Base-by-base conservation (phyloP, 2,888 invertebrate species). In the Drosophila recens region DNA sequence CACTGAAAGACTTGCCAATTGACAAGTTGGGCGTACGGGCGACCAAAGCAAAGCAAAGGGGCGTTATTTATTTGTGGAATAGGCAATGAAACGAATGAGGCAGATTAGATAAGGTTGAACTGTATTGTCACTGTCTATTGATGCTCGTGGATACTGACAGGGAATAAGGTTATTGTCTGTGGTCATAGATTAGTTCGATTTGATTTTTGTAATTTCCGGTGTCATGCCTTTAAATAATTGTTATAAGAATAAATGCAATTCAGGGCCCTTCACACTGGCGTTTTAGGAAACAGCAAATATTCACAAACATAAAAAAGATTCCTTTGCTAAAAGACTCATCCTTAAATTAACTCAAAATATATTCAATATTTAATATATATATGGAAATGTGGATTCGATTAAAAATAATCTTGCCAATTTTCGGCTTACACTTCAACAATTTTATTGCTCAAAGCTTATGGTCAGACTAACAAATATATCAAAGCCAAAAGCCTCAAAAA, bases 381-480 rank as follows among this genome's bases (percentile, higher is more conserved):
- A 34, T 43, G 17, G 27, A 17, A 53, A 36, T 45, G 17, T 6
- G 23, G 6, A 36, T 46, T 46, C 36, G 11, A 53, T 45, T 62
- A 45, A 17, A 34, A 23, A 36, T 46, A 48, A 38, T 58, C 49
- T 61, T 57, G 67, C 45, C 85, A 82, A 87, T 80, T 82, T 72
- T 62, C 67, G 63, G 75, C 71, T 87, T 61, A 78, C 78, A 71
- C 66, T 64, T 67, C 70, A 45, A 63, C 71, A 79, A 80, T 79
- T 85, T 80, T 81, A 82, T 87, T 73, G 71, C 69, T 54, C 61
- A 72, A 59, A 74, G 82, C 82, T 82, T 82, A 80, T 85, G 87
- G 87, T 75, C 74, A 68, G 68, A 70, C 74, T 80, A 79, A 85
- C 82, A 84, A 82, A 84, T 82, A 84, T 82, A 85, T 85, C 85